Base-by-base conservation (phyloP, 2,797 vertebrate genomes). In the Tragopan temminckii region DNA sequence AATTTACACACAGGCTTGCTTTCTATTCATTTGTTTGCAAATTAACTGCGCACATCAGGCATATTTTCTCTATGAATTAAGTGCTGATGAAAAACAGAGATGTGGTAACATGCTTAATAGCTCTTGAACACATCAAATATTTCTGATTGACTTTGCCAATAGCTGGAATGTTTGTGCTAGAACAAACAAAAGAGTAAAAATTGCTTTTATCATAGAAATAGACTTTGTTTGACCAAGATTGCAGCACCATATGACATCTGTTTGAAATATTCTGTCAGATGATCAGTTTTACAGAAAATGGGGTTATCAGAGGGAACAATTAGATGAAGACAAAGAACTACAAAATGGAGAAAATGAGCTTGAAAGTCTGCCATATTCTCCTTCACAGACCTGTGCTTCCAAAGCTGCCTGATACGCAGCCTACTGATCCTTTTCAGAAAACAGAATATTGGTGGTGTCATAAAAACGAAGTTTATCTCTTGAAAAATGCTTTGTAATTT, bases 11-110 rank as follows among this genome's bases (percentile, higher is more conserved):
- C 25, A 74, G 36, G 25, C n/a, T 85, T 92, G 52, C 81, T 93
- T 94, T 76, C 40, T 24, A 16, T 68, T 76, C 15, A 53, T 67
- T 81, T 52, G 59, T 70, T 94, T 77, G 25, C 59, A 88, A 86
- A 90, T 74, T 66, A 86, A 64, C 48, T 2, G 1, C 48, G 66
- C 17, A 14, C 13, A 80, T 38, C 18, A 45, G 27, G 19, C 36
- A 48, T 69, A 17, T 63, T 81, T 93, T 91, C 53, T 89, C 45
- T 83, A 57, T 36, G n/a, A 43, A 61, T 57, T 48, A 92, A 76
- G 63, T 48, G 62, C 38, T 67, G 78, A 53, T 42, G 33, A 92
- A 80, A 85, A 96, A n/a, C 27, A 70, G 59, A 93, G 88, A 85
- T 31, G 55, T 3, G 1, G 14, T 36, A 40, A 85, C 33, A 19